Conservation (phyloP, 1,140 invertebrate genomes). For the Oncopeltus fasciatus region DNA sequence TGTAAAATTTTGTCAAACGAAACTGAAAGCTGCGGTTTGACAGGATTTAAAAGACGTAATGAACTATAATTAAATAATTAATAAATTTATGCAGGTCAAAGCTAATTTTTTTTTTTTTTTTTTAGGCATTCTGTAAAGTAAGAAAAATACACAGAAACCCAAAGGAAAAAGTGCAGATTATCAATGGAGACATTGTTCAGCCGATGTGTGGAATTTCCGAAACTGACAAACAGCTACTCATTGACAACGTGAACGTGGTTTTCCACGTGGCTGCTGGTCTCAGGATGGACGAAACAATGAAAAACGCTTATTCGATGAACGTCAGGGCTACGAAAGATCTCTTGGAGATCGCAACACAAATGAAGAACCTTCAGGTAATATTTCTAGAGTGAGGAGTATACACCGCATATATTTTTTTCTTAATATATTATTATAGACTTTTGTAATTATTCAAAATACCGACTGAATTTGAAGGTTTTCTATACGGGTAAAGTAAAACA, state of each 20-base stretch:
- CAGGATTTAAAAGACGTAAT: no score
- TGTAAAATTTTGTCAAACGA: no score
- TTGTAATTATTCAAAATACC: no score
- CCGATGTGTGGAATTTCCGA: conserved; percentile 51
- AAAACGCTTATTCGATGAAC: conserved; percentile 27
- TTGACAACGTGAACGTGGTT: conserved; percentile 50
- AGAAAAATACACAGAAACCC: conserved; percentile 34
- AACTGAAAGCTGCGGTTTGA: no score
- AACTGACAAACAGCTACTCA: conserved; percentile 40
- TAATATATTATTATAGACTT: no score
- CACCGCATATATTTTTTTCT: no score
- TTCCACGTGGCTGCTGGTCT: conserved; percentile 50
- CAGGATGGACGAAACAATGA: conserved; percentile 50
- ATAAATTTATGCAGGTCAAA: no score
- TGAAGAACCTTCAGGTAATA: conserved; percentile 31
- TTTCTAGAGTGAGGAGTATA: no score
- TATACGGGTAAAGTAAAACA: no score
- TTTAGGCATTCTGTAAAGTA: conserved; percentile 41
- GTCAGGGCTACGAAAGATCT: conserved; percentile 24
- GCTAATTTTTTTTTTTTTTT: conserved; percentile 10
- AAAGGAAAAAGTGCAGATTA: conserved; percentile 41
- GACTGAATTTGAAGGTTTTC: no score
- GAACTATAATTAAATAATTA: no score
- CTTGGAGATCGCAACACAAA: conserved; percentile 26
- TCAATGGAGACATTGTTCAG: conserved; percentile 50